A percentile compares a stretch with the other conserved stretches of the same genome.
Evolutionary conservation across 2,113 vertebrate species (phyloP).

Genomic region (Meles meles): DNA sequence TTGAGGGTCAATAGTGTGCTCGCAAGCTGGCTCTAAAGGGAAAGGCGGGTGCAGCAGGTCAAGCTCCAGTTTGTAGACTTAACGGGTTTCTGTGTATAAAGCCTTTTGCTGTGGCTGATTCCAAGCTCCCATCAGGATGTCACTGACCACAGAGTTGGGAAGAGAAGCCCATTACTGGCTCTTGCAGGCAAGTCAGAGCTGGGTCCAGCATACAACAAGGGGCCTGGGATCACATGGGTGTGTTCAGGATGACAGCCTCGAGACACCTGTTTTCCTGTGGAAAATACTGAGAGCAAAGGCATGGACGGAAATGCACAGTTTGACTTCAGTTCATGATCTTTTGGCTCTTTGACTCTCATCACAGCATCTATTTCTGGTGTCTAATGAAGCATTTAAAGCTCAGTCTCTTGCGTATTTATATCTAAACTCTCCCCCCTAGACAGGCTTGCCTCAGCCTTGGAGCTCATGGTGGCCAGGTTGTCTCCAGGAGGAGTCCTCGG

Average conservation of each 20-base stretch:
- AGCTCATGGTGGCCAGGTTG: neutral
- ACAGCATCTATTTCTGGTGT: neutral
- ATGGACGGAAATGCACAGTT: neutral
- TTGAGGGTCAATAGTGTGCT: neutral
- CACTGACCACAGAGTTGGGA: neutral
- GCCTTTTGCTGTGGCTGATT: neutral
- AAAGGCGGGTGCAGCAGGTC: neutral
- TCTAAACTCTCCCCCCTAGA: neutral
- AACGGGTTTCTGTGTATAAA: neutral
- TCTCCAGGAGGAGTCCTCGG: neutral
- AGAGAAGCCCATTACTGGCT: neutral
- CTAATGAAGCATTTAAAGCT: neutral
- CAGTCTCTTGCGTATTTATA: neutral
- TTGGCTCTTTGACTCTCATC: neutral
- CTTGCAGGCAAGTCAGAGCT: neutral
- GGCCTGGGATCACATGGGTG: too few species aligned
- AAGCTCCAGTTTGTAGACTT: neutral
- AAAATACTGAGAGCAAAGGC: neutral
- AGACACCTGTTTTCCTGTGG: neutral
- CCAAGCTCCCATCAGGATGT: neutral
- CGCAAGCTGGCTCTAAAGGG: neutral
- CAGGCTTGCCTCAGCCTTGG: neutral
- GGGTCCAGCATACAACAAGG: accelerated
- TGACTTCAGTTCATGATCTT: neutral
- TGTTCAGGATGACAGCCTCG: neutral